Evolutionary conservation across 2,888 invertebrate genomes (phyloP), one percentile per base, ranked within the genome.

Genomic region (Drosophila putrida): DNA sequence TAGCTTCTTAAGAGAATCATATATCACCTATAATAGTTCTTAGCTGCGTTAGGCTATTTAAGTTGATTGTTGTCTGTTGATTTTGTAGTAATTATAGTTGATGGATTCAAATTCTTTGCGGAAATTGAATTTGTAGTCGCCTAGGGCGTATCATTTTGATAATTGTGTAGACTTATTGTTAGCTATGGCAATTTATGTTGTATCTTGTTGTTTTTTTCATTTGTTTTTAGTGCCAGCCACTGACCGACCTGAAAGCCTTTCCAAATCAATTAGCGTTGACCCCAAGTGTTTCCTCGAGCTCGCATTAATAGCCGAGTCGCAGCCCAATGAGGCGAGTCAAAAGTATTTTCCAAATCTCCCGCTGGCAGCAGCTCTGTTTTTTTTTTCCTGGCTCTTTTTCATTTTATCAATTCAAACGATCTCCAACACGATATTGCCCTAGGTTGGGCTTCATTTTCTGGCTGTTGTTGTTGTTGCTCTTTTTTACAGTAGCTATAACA

Each of bases 361-460:
- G 74, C 57, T 49, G 75, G 73, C 76, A 60, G 50, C 31, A 41
- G 51, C 39, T 53, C 57, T 58, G 61, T 36, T 58, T 74, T 58
- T 68, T 68, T 74, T 58, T 68, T 68, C 72, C 72, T 50, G 46
- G 41, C 47, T 53, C 49, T 43, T 36, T 49, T 63, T 58, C 47
- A 38, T 57, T 62, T 69, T 73, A 82, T 88, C 83, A 70, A 75
- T 80, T 73, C 39, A 66, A 71, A 46, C 69, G 84, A 85, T 85
- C 89, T 81, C 62, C 77, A 87, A 89, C 84, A 85, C 84, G 88
- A 89, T 89, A 89, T 86, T 86, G 85, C 85, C 85, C 88, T 86
- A 87, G 85, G 85, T 89, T 89, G 78, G 89, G 87, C 87, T 75
- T 70, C 39, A 53, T 65, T 75, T 58, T 43, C 49, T 61, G 61